Conservation (phyloP, 2,797 vertebrate species). For the Eulemur mongoz region DNA sequence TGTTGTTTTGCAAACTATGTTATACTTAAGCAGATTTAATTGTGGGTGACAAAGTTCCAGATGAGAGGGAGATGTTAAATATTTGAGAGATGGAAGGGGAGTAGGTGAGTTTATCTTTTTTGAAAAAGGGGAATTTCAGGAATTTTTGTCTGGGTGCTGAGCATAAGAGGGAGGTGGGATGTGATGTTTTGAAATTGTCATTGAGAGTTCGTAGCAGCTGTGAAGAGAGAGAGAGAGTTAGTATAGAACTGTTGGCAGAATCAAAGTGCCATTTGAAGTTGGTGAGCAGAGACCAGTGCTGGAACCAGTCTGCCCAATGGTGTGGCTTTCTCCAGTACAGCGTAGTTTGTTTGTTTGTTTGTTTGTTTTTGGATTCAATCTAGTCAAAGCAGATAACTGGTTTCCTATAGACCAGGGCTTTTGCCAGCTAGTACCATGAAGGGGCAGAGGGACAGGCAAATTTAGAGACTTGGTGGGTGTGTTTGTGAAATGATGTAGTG, state of each 20-base stretch:
- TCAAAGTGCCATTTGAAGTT: neutral
- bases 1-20: slow-evolving; percentile 44
- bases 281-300: neutral
- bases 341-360: neutral
- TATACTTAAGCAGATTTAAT: slow-evolving; percentile 15
- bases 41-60: neutral
- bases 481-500: slow-evolving; percentile 12
- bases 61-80: slow-evolving; percentile 36
- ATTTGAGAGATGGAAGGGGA: neutral
- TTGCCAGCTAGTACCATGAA: neutral
- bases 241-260: neutral
- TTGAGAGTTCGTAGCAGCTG: neutral
- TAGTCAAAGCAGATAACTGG: neutral
- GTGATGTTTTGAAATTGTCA: neutral
- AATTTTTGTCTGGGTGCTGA: neutral
- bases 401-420: neutral
- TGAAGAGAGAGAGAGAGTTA: neutral
- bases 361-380: neutral
- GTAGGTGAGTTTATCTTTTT: slow-evolving; percentile 3
- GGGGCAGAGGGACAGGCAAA: neutral
- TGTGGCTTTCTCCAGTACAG: neutral
- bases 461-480: slow-evolving; percentile 3
- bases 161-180: neutral
- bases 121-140: slow-evolving; percentile 24
- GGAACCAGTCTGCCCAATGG: neutral